Base-by-base conservation (phyloP, 2,113 vertebrate genomes). In the Neoarius graeffei region DNA sequence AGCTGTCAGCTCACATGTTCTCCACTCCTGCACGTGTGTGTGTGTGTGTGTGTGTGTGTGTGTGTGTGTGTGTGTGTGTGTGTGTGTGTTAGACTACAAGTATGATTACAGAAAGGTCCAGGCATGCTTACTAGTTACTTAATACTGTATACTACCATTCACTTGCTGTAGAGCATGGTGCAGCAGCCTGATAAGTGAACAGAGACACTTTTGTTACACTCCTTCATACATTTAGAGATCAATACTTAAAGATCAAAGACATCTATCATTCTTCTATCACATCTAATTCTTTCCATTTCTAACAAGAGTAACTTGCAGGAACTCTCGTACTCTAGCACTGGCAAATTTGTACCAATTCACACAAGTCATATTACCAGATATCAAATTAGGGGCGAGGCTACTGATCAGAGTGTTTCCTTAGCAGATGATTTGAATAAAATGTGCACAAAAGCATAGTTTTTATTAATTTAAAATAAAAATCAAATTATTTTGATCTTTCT, bases 1-100 rank as follows among this genome's bases (percentile, higher is more conserved):
- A 95, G 95, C 95, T 96, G 95, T 96, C 95, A 95, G 92, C 92
- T 93, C 91, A 93, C 91, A 92, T 94, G 95, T 91, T 91, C 92
- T 89, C 88, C 83, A 82, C 85, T 90, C 90, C 85, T 91, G 92
- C 90, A 89, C 91, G 92, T 59, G 42, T 83, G 83, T 82, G 83
- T 79, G 67, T 86, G 59, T 59, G 69, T 79, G 50, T 84, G 59
- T 77, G 57, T 83, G 77, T 83, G 81, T 84, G 86, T 89, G 81
- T 84, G 80, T 89, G 71, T 90, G 92, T 59, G 42, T 83, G 83
- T 82, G 83, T 79, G 92, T 59, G 42, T 83, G 83, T 82, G 83
- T 79, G 84, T 87, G 85, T 85, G 85, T 85, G 90, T 88, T 85
- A 73, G 64, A 56, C 60, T 74, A 62, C 69, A 77, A 84, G 89